Conservation (phyloP, 2,797 vertebrate species). For the Chrosomus eos region DNA sequence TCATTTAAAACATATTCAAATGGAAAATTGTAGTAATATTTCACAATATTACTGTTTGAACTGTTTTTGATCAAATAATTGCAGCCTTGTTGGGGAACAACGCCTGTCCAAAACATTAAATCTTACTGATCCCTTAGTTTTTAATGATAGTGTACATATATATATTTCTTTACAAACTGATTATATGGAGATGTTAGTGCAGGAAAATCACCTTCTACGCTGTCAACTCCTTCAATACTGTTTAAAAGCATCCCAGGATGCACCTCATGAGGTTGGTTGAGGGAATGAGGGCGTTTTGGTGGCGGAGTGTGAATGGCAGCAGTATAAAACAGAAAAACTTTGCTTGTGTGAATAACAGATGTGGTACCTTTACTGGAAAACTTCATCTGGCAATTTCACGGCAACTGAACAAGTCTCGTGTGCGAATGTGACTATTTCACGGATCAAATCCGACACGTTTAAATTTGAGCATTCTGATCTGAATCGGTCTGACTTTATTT, state of each 20-base stretch:
- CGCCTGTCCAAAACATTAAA: too few species aligned
- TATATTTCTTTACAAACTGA: neutral
- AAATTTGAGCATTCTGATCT: neutral
- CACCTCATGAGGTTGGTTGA: neutral
- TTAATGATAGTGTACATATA: too few species aligned
- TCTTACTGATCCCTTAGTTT: too few species aligned
- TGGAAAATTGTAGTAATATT: neutral
- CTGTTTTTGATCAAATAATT: neutral
- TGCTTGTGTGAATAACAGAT: neutral
- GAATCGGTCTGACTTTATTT: neutral
- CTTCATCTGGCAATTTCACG: neutral
- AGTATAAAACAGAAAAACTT: neutral
- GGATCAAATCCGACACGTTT: neutral
- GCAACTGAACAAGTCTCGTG: neutral
- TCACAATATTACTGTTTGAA: neutral
- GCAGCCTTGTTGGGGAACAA: neutral
- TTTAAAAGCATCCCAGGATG: neutral
- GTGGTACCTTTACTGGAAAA: constrained; percentile 1
- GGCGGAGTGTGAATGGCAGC: neutral
- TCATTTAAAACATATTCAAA: neutral
- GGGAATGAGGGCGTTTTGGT: neutral
- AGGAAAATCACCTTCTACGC: neutral
- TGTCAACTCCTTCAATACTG: neutral
- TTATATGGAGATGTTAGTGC: neutral
- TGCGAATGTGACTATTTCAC: neutral